A percentile compares a stretch with the other conserved stretches of the same genome.
phyloP scores from a whole-genome alignment of 2,113 vertebrate species.

The Pomatostomus ruficeps region DNA sequence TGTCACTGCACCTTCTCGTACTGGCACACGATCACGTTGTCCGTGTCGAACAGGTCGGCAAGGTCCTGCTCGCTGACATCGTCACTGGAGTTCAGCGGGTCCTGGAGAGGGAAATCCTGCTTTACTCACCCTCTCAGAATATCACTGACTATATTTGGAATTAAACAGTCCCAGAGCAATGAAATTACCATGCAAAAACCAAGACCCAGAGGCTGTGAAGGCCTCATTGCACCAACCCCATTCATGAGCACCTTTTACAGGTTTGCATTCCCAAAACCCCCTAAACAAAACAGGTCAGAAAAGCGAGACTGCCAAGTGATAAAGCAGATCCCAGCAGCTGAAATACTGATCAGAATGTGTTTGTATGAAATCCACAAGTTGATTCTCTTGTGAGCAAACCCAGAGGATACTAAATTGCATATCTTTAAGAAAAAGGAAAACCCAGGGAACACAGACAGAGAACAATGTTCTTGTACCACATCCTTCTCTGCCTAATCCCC shows the following conservation, averaged over 20 bases:
- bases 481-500: not conserved
- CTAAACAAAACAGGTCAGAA: not conserved
- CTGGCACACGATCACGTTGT: slow-evolving; percentile 95
- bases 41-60: slow-evolving; percentile 92
- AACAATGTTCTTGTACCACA: not conserved
- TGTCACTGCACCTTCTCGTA: slow-evolving; percentile 89
- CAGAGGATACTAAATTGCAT: not conserved
- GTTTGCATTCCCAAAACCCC: not conserved
- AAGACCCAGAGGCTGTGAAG: not conserved
- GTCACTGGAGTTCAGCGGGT: slow-evolving; percentile 93
- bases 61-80: slow-evolving; percentile 95
- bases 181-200: not conserved
- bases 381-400: not conserved
- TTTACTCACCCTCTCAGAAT: not conserved
- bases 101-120: slow-evolving; percentile 71
- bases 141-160: not conserved
- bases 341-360: not conserved
- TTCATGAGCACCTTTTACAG: not conserved
- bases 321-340: not conserved
- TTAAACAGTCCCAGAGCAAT: not conserved
- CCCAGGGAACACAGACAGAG: not conserved
- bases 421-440: not conserved
- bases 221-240: not conserved
- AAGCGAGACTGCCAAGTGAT: not conserved
- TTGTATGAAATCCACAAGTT: not conserved